Evolutionary conservation across 2,113 vertebrate species (phyloP), one percentile per base, ranked within the genome.

Genomic region (Hyla sarda): DNA sequence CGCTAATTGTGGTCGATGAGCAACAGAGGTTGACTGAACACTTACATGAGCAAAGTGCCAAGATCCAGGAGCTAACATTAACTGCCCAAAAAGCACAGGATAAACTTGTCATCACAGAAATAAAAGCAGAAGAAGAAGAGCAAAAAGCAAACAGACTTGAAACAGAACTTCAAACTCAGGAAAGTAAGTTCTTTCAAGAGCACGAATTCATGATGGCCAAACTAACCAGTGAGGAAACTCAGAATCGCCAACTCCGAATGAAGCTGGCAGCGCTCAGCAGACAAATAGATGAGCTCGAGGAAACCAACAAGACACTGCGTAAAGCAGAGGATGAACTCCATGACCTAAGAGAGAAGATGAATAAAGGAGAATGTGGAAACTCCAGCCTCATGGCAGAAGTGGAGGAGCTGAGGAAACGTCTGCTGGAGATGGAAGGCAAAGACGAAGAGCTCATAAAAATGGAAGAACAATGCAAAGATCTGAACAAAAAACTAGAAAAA

Each of bases 361-460:
- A 91, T 88, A 95, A 94, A 0, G 96, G 96, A 14, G 97, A 98
- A 78, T 96, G 94, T 82, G 98, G 96, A 32, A 98, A 97, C 32
- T 91, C 95, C 16, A 92, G 91, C 0, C 94, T 99, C 81, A 94
- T 96, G 94, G 93, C 92, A 0, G 98, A 99, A 92, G 95, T 99
- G 1, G 97, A 99, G 86, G 96, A 97, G 88, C 91, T 99, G 83
- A 91, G 97, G 48, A 99, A 97, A 89, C 93, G 96, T 80, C 93
- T 99, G 6, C 93, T 98, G 72, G 98, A 98, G 87, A 98, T 99
- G 97, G 98, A 99, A 91, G 98, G 97, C 37, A 99, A 99, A 91
- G 98, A 99, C 10, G 97, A 98, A 87, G 98, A 99, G 89, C 90
- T 99, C 82, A 95, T 96, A 88, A 95, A 96, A 89, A 97, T 98